Evolutionary conservation across 1,140 invertebrate species (phyloP).

Genomic region (Bicyclus anynana): DNA sequence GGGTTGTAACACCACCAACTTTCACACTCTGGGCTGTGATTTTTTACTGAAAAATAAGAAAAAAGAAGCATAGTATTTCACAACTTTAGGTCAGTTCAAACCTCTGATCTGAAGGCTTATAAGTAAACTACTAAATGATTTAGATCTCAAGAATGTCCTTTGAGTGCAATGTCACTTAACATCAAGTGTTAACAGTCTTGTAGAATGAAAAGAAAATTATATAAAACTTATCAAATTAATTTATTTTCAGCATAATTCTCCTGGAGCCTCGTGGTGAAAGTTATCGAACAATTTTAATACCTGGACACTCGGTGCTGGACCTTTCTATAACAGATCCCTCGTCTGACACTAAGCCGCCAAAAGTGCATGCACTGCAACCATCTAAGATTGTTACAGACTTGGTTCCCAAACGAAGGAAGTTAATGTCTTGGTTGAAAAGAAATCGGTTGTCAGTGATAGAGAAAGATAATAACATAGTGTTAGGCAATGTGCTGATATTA

Average conservation of each 20-base stretch:
- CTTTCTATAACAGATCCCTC: conserved; percentile 26
- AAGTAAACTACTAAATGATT: too few species aligned
- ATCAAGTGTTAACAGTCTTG: too few species aligned
- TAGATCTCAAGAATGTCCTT: too few species aligned
- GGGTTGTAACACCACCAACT: too few species aligned
- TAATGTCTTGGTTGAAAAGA: conserved; percentile 52
- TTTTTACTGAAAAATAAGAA: too few species aligned
- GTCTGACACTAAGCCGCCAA: conserved; percentile 23
- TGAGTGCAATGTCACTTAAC: too few species aligned
- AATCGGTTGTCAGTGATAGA: conserved; percentile 54
- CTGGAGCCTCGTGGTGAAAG: conserved; percentile 31
- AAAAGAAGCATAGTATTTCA: too few species aligned
- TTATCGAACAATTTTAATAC: conserved; percentile 45
- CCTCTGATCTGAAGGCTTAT: too few species aligned
- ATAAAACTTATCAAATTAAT: background rate
- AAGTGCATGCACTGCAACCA: conserved; percentile 12
- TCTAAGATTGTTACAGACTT: conserved; percentile 21
- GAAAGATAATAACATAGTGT: conserved; percentile 42
- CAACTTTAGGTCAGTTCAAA: too few species aligned
- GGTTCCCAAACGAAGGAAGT: conserved; percentile 35
- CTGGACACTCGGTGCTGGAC: conserved; percentile 56
- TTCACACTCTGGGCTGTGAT: too few species aligned
- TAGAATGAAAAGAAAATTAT: too few species aligned
- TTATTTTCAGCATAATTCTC: conserved; percentile 53
- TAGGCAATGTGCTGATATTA: conserved; percentile 51